Evolutionary conservation across 2,113 vertebrate species (phyloP).

Genomic region (Monarcha castaneiventris): DNA sequence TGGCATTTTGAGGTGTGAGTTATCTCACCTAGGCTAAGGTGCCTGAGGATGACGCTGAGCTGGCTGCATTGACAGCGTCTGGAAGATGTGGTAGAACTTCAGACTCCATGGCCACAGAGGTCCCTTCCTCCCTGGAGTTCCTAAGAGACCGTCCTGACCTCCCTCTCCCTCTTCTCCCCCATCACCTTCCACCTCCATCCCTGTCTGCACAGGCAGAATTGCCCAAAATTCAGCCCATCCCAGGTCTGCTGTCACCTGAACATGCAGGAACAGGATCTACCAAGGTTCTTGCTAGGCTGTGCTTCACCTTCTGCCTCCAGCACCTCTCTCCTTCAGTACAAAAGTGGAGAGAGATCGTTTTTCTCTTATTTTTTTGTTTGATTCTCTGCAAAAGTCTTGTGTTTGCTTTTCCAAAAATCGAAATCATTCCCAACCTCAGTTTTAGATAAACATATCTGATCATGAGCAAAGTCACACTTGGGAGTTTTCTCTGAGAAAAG

Average conservation of each 20-base stretch:
- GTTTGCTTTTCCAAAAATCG: background rate
- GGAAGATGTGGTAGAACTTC: background rate
- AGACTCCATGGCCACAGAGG: background rate
- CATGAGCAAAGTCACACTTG: background rate
- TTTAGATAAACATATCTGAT: background rate
- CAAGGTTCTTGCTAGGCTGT: background rate
- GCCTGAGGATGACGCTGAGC: background rate
- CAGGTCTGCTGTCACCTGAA: background rate
- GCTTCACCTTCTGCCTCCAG: background rate
- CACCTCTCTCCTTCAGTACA: background rate
- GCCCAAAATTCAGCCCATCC: background rate
- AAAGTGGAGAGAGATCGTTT: fast-evolving
- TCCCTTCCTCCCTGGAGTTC: background rate
- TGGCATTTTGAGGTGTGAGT: background rate
- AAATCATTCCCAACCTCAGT: background rate
- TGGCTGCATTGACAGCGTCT: background rate
- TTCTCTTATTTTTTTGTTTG: background rate
- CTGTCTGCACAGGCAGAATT: background rate
- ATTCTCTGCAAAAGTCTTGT: background rate
- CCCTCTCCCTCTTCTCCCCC: background rate
- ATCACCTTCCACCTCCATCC: background rate
- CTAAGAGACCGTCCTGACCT: background rate
- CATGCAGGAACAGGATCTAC: fast-evolving
- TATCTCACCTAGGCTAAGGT: background rate
- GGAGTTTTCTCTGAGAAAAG: background rate